Evolutionary conservation across 1,140 invertebrate species (phyloP).

Genomic region (Saccostrea glomerata): DNA sequence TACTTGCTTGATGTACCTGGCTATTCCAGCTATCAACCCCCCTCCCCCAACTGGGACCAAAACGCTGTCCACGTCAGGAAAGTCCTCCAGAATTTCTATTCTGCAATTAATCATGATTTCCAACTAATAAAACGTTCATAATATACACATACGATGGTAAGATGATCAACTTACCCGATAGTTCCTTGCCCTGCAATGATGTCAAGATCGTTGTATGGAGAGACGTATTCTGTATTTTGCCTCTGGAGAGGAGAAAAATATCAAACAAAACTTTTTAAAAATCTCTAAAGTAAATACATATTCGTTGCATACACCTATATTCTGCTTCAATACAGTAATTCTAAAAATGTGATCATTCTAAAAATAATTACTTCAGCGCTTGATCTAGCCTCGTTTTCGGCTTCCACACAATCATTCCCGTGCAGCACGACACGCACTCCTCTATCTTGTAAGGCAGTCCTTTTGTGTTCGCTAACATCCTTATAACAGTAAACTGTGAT

Average conservation of each 20-base stretch:
- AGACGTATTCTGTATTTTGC: conserved; percentile 54
- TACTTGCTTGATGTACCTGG: conserved; percentile 60
- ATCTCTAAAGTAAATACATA: too few relatives aligned
- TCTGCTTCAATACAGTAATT: too few relatives aligned
- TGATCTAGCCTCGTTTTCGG: conserved; percentile 58
- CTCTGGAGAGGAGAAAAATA: conserved; percentile 50
- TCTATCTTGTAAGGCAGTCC: conserved; percentile 37
- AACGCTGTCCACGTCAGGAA: conserved; percentile 61
- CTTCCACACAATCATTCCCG: conserved; percentile 62
- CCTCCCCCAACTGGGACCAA: conserved; percentile 67
- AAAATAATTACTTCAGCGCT: conserved; percentile 30
- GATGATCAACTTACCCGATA: conserved; percentile 57
- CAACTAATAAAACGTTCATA: neutral
- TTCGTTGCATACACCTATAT: too few relatives aligned
- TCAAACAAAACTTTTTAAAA: too few relatives aligned
- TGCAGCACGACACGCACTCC: conserved; percentile 54
- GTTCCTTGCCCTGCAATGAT: conserved; percentile 65
- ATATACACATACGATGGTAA: neutral
- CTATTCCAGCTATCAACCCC: conserved; percentile 63
- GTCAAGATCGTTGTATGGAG: conserved; percentile 65
- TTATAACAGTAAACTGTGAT: conserved; percentile 56
- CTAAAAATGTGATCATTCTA: neutral
- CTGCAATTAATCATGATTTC: conserved; percentile 48
- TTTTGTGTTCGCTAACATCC: conserved; percentile 52
- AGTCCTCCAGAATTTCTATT: conserved; percentile 60